Evolutionary conservation across 35 echinoderm and acorn worm genomes (phyloP).

Genomic region (Ptychodera flava): DNA sequence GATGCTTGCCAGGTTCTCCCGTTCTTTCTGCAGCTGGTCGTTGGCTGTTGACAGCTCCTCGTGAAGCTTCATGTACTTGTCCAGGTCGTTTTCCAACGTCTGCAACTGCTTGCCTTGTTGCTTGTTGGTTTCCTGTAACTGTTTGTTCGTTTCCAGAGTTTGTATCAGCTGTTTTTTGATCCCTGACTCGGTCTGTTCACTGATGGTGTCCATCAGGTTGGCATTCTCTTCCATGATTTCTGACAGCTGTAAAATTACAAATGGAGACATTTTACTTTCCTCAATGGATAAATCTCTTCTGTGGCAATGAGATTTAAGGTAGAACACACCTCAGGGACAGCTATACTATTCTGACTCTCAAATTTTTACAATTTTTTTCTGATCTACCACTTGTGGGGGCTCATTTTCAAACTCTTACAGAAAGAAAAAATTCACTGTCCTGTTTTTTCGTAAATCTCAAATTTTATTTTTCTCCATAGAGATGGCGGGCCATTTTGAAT

Average conservation of each 20-base stretch:
- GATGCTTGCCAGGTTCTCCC: neutral
- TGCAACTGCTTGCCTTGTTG: neutral
- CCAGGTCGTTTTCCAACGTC: neutral
- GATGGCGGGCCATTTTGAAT: too few relatives aligned
- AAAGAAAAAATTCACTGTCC: too few relatives aligned
- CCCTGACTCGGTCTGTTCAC: neutral
- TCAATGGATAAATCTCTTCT: too few relatives aligned
- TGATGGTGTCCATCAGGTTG: neutral
- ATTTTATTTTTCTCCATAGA: too few relatives aligned
- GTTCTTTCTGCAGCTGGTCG: neutral
- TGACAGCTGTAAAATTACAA: neutral
- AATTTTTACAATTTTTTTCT: too few relatives aligned
- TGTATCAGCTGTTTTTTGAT: neutral
- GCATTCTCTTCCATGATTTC: neutral
- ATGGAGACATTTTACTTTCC: too few relatives aligned
- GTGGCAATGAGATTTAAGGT: too few relatives aligned
- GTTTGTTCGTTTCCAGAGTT: neutral
- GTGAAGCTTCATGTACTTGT: neutral
- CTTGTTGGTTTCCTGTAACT: neutral
- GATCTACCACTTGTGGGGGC: too few relatives aligned
- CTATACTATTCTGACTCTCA: too few relatives aligned
- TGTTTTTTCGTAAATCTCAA: too few relatives aligned
- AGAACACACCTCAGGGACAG: too few relatives aligned
- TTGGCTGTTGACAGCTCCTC: neutral
- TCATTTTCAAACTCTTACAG: too few relatives aligned